phyloP scores from a whole-genome alignment of 2,113 vertebrate species.

The Myiopsitta monachus region DNA sequence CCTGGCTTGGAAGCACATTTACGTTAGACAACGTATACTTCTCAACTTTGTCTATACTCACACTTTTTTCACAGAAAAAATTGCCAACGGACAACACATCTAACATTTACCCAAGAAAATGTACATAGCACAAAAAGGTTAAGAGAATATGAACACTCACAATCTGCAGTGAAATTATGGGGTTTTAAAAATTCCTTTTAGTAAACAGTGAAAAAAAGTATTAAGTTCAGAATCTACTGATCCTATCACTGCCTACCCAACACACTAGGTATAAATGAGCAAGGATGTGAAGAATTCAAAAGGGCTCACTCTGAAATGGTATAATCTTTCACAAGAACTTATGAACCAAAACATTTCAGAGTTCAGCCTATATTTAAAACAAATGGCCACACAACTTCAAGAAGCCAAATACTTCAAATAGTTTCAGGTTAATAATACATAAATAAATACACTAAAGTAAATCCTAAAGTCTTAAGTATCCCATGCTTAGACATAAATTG shows the following conservation, averaged over 20 bases:
- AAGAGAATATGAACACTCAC: background rate
- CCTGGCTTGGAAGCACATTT: background rate
- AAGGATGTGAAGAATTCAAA: background rate
- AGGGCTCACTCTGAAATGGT: accelerated
- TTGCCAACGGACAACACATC: background rate
- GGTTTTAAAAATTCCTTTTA: background rate
- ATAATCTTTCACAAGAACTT: background rate
- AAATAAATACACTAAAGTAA: background rate
- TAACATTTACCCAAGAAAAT: background rate
- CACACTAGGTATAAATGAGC: background rate
- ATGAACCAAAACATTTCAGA: background rate
- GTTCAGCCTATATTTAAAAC: background rate
- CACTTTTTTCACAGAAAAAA: background rate
- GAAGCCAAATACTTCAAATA: background rate
- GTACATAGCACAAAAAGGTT: background rate
- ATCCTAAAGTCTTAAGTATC: background rate
- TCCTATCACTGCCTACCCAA: background rate
- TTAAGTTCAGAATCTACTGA: background rate
- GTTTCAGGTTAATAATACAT: background rate
- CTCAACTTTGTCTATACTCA: background rate
- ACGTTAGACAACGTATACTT: background rate
- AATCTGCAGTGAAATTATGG: background rate
- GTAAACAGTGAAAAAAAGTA: background rate
- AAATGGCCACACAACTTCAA: background rate
- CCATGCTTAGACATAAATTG: background rate